Base-by-base conservation (phyloP, 23 tunicate species). In the Trididemnum clinides region DNA sequence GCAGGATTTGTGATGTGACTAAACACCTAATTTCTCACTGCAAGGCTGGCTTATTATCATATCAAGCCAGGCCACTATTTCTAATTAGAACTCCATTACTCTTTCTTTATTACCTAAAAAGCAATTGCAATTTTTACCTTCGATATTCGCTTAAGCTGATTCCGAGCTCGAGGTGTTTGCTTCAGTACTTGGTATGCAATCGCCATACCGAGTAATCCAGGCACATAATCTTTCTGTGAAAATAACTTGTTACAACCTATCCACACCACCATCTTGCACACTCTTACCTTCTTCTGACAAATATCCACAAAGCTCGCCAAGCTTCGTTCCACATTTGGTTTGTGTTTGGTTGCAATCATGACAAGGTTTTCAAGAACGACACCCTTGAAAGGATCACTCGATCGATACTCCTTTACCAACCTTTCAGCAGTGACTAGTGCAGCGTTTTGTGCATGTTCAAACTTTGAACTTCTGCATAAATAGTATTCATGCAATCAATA, bases 111-210 rank as follows among this genome's bases (percentile, higher is more conserved):
- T n/a, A n/a, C n/a, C n/a, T n/a, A n/a, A n/a, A n/a, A n/a, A n/a
- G n/a, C n/a, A n/a, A n/a, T n/a, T n/a, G n/a, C n/a, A n/a, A n/a
- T n/a, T n/a, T n/a, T n/a, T 59, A 88, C 98, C 88, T 88, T 93
- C 25, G 98, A 84, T 28, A 93, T 79, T 80, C 98, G 59, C 50
- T 93, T 93, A n/a, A 93, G 87, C 39, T 93, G 98, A 49, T 93
- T 93, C 30, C 98, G 78, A 57, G 98, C 92, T 63, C 86, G 59
- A 0, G 98, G 98, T 29, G 93, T 93, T 72, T 93, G 98, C 70
- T 93, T 93, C 37, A 93, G 54, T n/a, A 93, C 86, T 57, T 88
- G 92, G 80, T 87, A 93, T 21, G 98, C 98, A 23, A 93, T 57
- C 35, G 93, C 98, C 90, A 85, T 88, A 32, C 92, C 92, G 0